Evolutionary conservation across 2,797 vertebrate species (phyloP).

Genomic region (Ataeniobius toweri): DNA sequence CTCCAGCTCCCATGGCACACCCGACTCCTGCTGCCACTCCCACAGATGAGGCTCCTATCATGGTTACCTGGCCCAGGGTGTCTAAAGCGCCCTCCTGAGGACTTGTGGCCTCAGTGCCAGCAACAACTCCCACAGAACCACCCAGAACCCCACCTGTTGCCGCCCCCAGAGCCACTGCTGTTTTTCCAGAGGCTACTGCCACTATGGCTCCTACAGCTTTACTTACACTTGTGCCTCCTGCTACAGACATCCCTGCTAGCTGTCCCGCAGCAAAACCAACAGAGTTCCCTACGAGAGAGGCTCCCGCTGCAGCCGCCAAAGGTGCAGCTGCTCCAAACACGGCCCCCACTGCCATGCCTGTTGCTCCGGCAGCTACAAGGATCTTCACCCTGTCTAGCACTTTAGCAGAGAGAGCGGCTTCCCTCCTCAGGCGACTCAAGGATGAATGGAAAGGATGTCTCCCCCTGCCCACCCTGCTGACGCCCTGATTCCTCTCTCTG

Average conservation of each 20-base stretch:
- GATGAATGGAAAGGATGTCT: slow-evolving; percentile 33
- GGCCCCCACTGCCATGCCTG: slow-evolving; percentile 75
- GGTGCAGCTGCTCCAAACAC: slow-evolving; percentile 74
- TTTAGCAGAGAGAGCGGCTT: slow-evolving; percentile 69
- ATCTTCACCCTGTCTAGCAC: slow-evolving; percentile 74
- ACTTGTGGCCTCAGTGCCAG: slow-evolving; percentile 64
- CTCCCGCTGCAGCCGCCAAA: slow-evolving; percentile 73
- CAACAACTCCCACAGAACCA: slow-evolving; percentile 68
- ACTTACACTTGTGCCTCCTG: slow-evolving; percentile 57
- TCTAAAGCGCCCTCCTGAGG: slow-evolving; percentile 70
- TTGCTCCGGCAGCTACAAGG: slow-evolving; percentile 74
- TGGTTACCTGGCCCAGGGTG: slow-evolving; percentile 69
- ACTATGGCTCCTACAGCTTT: slow-evolving; percentile 75
- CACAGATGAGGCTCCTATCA: slow-evolving; percentile 66
- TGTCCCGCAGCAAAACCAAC: slow-evolving; percentile 69
- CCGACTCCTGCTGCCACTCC: slow-evolving; percentile 77
- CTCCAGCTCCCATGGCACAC: slow-evolving; percentile 66
- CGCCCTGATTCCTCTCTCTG: slow-evolving; percentile 20
- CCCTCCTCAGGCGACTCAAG: slow-evolving; percentile 45
- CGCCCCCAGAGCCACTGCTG: slow-evolving; percentile 71
- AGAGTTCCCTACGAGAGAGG: slow-evolving; percentile 65
- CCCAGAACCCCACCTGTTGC: slow-evolving; percentile 76
- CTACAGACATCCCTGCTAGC: slow-evolving; percentile 67
- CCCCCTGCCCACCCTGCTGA: slow-evolving; percentile 14
- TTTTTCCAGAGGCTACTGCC: slow-evolving; percentile 68